Percentiles rank a stretch among this genome's conserved stretches.
Conservation (phyloP, 2,113 vertebrate species). For the Uria aalge region DNA sequence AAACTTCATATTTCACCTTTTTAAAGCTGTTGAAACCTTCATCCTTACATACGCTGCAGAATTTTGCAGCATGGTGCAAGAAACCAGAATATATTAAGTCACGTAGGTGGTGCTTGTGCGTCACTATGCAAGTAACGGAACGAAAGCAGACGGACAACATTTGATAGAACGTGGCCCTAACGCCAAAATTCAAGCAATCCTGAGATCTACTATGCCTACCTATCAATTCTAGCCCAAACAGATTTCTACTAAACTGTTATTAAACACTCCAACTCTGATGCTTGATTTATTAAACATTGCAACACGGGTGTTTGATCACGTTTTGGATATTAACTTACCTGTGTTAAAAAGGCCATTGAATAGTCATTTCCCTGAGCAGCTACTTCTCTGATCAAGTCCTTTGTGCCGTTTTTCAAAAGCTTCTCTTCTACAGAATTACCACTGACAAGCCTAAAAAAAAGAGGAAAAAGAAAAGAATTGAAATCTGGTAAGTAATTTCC, state of each 20-base stretch:
- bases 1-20: not conserved
- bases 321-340: slow-evolving; percentile 71
- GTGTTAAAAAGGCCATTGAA: slow-evolving; percentile 90
- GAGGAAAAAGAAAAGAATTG: not conserved
- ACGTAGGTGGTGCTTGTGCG: not conserved
- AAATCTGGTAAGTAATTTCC: not conserved
- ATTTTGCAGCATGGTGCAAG: not conserved
- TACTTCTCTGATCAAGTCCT: slow-evolving; percentile 92
- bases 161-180: not conserved
- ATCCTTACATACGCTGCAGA: not conserved
- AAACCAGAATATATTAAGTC: not conserved
- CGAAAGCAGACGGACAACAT: not conserved
- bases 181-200: not conserved
- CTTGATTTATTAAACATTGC: not conserved
- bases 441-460: slow-evolving; percentile 82
- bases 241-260: not conserved
- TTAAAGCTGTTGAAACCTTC: not conserved
- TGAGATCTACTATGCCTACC: not conserved
- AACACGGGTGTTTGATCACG: not conserved
- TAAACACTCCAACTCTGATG: not conserved
- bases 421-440: slow-evolving; percentile 95
- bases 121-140: not conserved
- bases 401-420: slow-evolving; percentile 90
- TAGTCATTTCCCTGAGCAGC: slow-evolving; percentile 93
- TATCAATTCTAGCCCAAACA: not conserved